Evolutionary conservation across 2,113 vertebrate species (phyloP).

Genomic region (Corythaixoides concolor): DNA sequence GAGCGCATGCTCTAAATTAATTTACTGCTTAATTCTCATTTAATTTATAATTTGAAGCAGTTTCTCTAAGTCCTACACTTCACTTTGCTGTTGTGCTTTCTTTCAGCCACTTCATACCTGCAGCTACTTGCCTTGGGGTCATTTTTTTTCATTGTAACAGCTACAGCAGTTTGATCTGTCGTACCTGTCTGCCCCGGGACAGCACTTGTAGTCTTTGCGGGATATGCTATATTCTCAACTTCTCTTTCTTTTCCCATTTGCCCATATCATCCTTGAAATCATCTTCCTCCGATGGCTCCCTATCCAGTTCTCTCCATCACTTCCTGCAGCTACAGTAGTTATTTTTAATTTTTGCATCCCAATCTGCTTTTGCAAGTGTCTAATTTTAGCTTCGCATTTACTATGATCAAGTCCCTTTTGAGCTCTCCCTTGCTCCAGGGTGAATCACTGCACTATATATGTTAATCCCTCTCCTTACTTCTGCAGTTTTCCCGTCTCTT

Average conservation of each 20-base stretch:
- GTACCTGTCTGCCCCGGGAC: neutral
- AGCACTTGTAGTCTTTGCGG: neutral
- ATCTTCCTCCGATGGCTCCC: slow-evolving; percentile 7
- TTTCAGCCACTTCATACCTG: neutral
- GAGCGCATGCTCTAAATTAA: neutral
- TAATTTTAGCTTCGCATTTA: slow-evolving; percentile 57
- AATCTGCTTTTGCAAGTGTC: slow-evolving; percentile 30
- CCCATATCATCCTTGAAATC: neutral
- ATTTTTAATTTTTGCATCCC: slow-evolving; percentile 63
- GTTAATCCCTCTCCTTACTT: slow-evolving; percentile 20
- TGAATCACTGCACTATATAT: slow-evolving; percentile 21
- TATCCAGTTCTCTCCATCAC: neutral
- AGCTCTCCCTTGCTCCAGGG: slow-evolving; percentile 50
- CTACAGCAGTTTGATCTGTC: neutral
- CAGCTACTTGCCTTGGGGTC: neutral
- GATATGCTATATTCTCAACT: neutral
- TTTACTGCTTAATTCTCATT: neutral
- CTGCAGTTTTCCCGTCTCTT: neutral
- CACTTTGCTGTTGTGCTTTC: neutral
- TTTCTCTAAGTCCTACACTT: neutral
- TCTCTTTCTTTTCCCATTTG: slow-evolving; percentile 26
- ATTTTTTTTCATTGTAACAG: neutral
- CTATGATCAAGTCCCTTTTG: slow-evolving; percentile 44
- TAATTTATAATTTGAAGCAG: neutral
- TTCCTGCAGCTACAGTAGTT: slow-evolving; percentile 38